Evolutionary conservation across 2,888 invertebrate species (phyloP), one percentile per base, ranked within the genome.

Genomic region (Drosophila lutescens): DNA sequence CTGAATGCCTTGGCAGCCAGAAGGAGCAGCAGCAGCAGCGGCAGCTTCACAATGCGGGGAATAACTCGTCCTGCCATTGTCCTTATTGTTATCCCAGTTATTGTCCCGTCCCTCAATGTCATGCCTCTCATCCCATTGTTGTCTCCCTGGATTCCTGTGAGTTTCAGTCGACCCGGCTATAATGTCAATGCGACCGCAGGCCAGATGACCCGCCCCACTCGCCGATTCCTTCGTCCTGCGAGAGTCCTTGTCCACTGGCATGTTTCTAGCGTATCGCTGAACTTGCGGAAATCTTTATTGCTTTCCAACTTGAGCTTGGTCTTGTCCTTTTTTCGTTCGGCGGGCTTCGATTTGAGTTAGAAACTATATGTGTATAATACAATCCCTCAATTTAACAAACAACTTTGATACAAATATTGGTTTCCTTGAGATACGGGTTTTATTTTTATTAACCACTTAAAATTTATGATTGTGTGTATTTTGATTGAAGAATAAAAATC

Each of bases 211-310:
- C 56, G n/a, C 55, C 30, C 55, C 55, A 44, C n/a, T 23, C n/a
- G n/a, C 13, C 34, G 46, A n/a, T 36, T 13, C 10, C 9, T 13
- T 15, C 26, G 12, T 40, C 59, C 58, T 32, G 20, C 17, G 26
- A 38, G 36, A 36, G 44, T 30, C 36, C 23, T 53, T 49, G 43
- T 55, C 54, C 57, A 23, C 17, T 47, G 60, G 50, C 56, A 47
- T 63, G 43, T 63, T 56, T 47, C 70, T 55, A 67, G 56, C 47
- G 62, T 74, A 76, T 74, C 65, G 80, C 84, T 79, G 87, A 80
- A 77, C 74, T 75, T 77, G 76, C 84, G 76, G 56, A 85, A 86
- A 86, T 80, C 72, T 77, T 83, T 80, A 77, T 80, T 78, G 77
- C 74, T 72, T 79, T 63, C 51, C n/a, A 76, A 63, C 72, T 70